Percentiles rank a stretch among this genome's conserved stretches.
Evolutionary conservation across 2,888 invertebrate species (phyloP).

Genomic region (Thecophora atra): DNA sequence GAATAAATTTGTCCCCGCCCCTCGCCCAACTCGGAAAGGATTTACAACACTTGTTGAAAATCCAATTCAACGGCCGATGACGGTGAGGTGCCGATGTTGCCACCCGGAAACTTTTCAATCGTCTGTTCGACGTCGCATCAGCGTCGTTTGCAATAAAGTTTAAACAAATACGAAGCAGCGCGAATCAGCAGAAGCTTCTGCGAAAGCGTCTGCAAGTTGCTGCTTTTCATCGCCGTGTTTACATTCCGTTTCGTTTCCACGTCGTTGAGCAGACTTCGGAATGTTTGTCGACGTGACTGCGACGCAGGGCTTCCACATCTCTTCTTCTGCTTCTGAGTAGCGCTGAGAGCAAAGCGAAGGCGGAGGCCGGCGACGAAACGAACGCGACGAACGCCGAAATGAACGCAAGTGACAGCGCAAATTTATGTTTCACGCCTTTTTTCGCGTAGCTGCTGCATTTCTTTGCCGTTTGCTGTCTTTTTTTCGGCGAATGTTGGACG

Average conservation of each 20-base stretch:
- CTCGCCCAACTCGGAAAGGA: constrained; percentile 15
- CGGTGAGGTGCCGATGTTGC: constrained; percentile 22
- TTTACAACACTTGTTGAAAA: constrained; percentile 33
- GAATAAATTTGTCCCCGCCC: constrained; percentile 29
- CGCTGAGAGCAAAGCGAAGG: neutral
- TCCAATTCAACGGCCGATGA: neutral
- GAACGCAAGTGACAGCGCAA: constrained; percentile 20
- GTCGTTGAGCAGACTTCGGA: too few species aligned
- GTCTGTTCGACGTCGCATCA: too few species aligned
- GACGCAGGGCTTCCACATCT: too few species aligned
- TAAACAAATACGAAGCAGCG: too few species aligned
- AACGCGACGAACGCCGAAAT: neutral
- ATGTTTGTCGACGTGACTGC: too few species aligned
- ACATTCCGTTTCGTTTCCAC: neutral
- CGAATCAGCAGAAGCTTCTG: too few species aligned
- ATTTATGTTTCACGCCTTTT: constrained; percentile 34
- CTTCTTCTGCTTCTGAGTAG: constrained; percentile 25
- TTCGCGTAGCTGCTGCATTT: neutral
- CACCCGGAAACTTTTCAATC: constrained; percentile 20
- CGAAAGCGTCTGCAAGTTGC: too few species aligned
- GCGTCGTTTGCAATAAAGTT: too few species aligned
- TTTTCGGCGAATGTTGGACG: neutral
- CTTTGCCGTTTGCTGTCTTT: neutral
- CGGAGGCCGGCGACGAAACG: neutral
- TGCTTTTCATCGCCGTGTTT: neutral